phyloP scores from a whole-genome alignment of 2,888 invertebrate genomes.

The Sicus ferrugineus region DNA sequence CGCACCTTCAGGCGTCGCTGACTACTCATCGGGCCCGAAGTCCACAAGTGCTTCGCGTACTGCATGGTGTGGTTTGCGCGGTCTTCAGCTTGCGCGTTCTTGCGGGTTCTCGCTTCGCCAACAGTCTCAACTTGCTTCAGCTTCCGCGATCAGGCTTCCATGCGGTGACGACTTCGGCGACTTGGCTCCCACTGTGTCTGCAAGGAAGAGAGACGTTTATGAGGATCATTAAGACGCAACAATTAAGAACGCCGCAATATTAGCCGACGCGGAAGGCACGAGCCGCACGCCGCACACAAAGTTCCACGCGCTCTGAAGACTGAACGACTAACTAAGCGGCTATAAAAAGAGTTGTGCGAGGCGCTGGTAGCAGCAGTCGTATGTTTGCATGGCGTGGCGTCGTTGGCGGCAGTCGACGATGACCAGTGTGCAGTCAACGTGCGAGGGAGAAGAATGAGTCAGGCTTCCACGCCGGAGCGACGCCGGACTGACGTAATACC shows the following conservation, averaged over 20 bases:
- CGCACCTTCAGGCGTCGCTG: constrained; percentile 44
- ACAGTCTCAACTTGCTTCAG: background rate
- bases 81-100: constrained; percentile 8
- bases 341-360: constrained; percentile 9
- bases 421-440: no score
- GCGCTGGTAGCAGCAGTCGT: background rate
- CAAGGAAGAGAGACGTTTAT: constrained; percentile 11
- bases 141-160: background rate
- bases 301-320: constrained; percentile 6
- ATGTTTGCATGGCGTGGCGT: no score
- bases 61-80: background rate
- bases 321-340: constrained; percentile 24
- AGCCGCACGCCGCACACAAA: background rate
- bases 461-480: no score
- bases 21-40: constrained; percentile 6
- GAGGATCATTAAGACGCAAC: background rate
- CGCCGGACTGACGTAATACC: no score
- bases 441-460: no score
- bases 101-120: background rate
- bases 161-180: constrained; percentile 5
- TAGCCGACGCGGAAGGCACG: background rate
- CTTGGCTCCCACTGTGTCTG: background rate
- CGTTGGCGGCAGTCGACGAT: no score
- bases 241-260: constrained; percentile 13
- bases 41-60: constrained; percentile 14